Evolutionary conservation across 23 tunicate species (phyloP).

Genomic region (Ascidia mentula): DNA sequence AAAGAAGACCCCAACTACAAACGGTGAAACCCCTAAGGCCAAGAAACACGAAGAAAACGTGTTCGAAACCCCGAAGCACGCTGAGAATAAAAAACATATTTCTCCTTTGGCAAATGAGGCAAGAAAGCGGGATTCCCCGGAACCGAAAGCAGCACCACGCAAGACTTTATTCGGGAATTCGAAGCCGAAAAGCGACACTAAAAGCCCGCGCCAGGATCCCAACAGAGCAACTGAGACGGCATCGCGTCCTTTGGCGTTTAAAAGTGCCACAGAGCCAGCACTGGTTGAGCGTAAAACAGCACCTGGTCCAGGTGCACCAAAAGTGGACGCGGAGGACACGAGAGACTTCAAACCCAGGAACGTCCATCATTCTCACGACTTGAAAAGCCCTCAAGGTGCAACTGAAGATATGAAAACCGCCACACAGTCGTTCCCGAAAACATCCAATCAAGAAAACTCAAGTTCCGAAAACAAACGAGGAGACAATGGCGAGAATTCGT

Average conservation of each 20-base stretch:
- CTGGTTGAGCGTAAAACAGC: conserved; percentile 20
- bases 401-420: not conserved
- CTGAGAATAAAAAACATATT: not conserved
- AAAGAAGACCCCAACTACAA: not conserved
- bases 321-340: not conserved
- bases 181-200: not conserved
- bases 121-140: not conserved
- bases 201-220: not conserved
- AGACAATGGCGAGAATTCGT: not conserved
- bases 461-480: not conserved
- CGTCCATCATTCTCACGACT: not conserved
- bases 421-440: not conserved
- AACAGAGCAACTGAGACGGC: not conserved
- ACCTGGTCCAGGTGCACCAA: conserved; percentile 54
- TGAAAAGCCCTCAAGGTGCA: not conserved
- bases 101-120: too few species aligned
- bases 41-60: not conserved
- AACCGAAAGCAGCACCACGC: not conserved
- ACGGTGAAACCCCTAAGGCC: too few species aligned
- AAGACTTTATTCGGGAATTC: not conserved
- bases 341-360: not conserved
- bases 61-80: not conserved
- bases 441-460: not conserved
- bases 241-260: not conserved
- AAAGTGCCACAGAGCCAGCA: conserved; percentile 43